Evolutionary conservation across 2,888 invertebrate genomes (phyloP), one percentile per base, ranked within the genome.

Genomic region (Electrophaes corylata): DNA sequence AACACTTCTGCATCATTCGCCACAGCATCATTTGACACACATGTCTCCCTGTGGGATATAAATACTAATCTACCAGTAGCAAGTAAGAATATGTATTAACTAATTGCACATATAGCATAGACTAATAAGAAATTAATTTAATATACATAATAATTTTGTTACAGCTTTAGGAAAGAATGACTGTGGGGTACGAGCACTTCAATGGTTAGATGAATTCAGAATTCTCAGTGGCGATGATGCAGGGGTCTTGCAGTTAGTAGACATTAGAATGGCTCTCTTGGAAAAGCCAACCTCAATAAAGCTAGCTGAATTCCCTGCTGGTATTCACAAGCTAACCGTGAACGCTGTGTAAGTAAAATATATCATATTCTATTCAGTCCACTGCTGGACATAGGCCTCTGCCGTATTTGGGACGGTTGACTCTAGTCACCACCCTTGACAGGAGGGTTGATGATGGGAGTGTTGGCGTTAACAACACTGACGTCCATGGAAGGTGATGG

Each of bases 21-120:
- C 10, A 93, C 94, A 1, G 91, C 92, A 4, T 89, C 92, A 23
- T 76, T 92, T 75, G 94, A 94, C 78, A 87, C 89, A 51, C 84
- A 80, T 71, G 81, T 93, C 33, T 87, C 92, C 45, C 66, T 94
- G 20, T 94, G 94, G 94, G 93, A 94, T 79, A 84, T 88, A 12
- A 79, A 83, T 69, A 72, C 76, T 31, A 71, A 72, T 10, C 79
- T 78, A 63, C 79, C 88, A 48, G 83, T 83, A 43, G 67, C 80
- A 66, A 84, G 91, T 91, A 66, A 78, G 75, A 14, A 35, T 31
- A 26, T n/a, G n/a, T n/a, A n/a, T n/a, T n/a, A n/a, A n/a, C n/a
- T n/a, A n/a, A n/a, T n/a, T n/a, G n/a, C n/a, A n/a, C n/a, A n/a
- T n/a, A n/a, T n/a, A n/a, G n/a, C n/a, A n/a, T n/a, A n/a, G n/a